A percentile compares a stretch with the other conserved stretches of the same genome.
Evolutionary conservation across 2,113 vertebrate species (phyloP).

Genomic region (Origma solitaria): DNA sequence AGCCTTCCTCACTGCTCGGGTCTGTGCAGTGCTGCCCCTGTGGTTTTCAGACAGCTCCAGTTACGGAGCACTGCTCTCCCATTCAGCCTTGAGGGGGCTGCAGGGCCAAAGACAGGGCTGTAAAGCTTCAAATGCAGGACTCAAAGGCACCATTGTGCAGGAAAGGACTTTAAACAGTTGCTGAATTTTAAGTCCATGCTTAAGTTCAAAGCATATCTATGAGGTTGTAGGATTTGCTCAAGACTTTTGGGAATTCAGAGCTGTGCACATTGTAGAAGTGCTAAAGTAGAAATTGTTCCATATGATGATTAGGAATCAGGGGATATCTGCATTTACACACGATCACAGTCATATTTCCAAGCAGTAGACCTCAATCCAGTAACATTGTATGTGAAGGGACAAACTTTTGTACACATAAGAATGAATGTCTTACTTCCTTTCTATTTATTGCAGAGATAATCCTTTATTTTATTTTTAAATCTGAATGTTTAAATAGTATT

Average conservation of each 20-base stretch:
- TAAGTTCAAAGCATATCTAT: neutral
- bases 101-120: neutral
- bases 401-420: neutral
- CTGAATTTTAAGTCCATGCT: neutral
- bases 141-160: neutral
- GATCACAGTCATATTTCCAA: neutral
- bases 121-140: neutral
- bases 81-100: neutral
- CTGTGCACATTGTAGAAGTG: neutral
- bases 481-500: neutral
- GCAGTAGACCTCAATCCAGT: neutral
- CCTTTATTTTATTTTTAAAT: neutral
- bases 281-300: neutral
- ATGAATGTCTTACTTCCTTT: neutral
- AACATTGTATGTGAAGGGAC: neutral
- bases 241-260: neutral
- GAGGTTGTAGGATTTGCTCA: neutral
- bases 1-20: neutral
- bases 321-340: neutral
- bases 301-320: neutral
- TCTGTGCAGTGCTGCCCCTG: neutral
- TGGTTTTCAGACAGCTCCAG: accelerated
- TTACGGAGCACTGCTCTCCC: neutral
- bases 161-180: neutral
- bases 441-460: neutral